Base-by-base conservation (phyloP, 2,888 invertebrate species). In the Malthinus flaveolus region DNA sequence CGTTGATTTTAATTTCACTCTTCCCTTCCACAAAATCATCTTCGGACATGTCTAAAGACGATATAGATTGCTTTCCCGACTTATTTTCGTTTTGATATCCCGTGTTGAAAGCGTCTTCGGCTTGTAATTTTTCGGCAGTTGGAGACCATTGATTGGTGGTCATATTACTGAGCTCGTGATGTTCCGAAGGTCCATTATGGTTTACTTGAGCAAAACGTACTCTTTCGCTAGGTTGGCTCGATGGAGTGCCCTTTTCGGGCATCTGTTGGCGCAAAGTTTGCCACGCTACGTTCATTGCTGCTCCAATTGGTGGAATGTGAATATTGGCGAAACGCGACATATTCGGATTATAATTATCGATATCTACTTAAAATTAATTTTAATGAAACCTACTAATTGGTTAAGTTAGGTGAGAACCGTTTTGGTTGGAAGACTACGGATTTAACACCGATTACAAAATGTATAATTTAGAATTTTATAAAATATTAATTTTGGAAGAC, bases 1-100 rank as follows among this genome's bases (percentile, higher is more conserved):
- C 97, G 71, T 95, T 91, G 75, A 97, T 97, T 80, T 93, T 91
- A 6, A 85, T 84, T 23, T 87, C 89, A 37, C 87, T 83, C 68
- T 87, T 88, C 73, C 84, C 84, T 66, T 89, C 90, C 68, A 89
- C 83, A 65, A 82, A 90, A 39, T 87, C 87, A 70, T 87, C 89
- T 76, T 88, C 88, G 4, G 89, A 89, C 59, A 75, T 73, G 63
- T 75, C 77, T 31, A 76, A 70, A 8, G 79, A 79, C 12, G 77
- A 73, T 67, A 76, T 83, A 83, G 80, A 86, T 85, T 69, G 83
- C 82, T 68, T 86, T 83, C 61, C 82, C 80, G 78, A 59, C 76
- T 56, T 42, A 23, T 57, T 52, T 12, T 63, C 63, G 42, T 56
- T 67, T 47, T 73, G 74, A 44, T 75, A 83, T 76, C 82, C 79